Conservation (phyloP, 2,797 vertebrate genomes). For the Lutjanus argentimaculatus region DNA sequence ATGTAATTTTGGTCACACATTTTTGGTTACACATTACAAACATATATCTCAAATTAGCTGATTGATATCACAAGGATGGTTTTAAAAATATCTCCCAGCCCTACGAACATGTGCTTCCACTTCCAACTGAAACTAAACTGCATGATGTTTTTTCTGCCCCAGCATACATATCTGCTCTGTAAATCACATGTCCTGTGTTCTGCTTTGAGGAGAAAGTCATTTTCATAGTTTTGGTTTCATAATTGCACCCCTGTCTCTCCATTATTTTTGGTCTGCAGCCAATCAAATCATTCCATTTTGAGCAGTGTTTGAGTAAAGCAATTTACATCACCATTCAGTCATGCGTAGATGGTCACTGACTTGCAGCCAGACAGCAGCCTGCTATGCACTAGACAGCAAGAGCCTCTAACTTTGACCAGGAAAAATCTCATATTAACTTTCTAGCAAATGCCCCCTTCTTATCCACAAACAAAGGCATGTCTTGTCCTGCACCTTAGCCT, state of each 20-base stretch:
- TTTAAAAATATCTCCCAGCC: too few species aligned
- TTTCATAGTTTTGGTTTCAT: not conserved
- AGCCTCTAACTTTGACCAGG: not conserved
- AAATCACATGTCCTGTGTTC: not conserved
- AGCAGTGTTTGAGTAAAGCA: not conserved
- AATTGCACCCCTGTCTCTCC: not conserved
- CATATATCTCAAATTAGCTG: too few species aligned
- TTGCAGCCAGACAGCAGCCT: not conserved
- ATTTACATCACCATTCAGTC: not conserved
- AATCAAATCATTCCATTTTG: not conserved
- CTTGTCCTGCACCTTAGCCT: not conserved
- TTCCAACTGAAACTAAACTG: not conserved
- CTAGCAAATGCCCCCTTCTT: not conserved
- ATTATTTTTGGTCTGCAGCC: not conserved
- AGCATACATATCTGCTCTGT: not conserved
- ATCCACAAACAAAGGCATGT: not conserved
- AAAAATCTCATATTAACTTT: not conserved
- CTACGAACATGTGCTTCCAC: too few species aligned
- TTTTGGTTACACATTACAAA: not conserved
- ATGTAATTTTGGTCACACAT: not conserved
- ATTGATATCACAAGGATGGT: too few species aligned
- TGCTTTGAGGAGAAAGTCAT: not conserved
- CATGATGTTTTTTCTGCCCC: not conserved
- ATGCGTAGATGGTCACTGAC: not conserved
- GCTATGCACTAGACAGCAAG: not conserved